These are phyloP conservation scores for Adela reaumurella DNA, from an alignment of 2,888 invertebrate species.

Conservation along the genomic window DNA sequence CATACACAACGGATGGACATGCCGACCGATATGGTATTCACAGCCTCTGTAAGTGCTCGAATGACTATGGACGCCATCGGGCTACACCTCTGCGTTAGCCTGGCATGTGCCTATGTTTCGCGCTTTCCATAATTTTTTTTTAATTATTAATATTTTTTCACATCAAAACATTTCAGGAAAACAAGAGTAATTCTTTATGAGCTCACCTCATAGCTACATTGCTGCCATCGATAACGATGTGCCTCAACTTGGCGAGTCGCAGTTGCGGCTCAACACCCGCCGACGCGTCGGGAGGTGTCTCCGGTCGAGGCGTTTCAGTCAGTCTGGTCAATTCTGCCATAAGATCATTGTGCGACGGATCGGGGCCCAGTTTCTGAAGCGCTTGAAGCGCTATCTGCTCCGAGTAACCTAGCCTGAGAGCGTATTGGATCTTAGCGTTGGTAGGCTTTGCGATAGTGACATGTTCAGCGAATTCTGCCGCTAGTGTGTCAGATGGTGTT, in stretches of 20 bases:
- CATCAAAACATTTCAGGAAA: too few species aligned
- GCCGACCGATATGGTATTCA: too few species aligned
- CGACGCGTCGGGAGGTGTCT: slow-evolving; percentile 17
- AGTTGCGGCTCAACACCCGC: slow-evolving; percentile 30
- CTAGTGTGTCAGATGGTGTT: slow-evolving; percentile 80
- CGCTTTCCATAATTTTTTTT: too few species aligned
- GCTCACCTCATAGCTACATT: slow-evolving; percentile 88
- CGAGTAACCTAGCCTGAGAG: slow-evolving; percentile 87
- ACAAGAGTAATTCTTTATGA: neutral
- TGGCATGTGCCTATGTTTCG: too few species aligned
- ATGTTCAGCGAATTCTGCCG: slow-evolving; percentile 82
- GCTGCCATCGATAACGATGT: slow-evolving; percentile 90
- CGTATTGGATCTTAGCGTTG: slow-evolving; percentile 78
- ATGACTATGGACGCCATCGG: too few species aligned
- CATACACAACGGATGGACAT: too few species aligned
- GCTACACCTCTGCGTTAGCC: too few species aligned
- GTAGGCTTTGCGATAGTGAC: slow-evolving; percentile 56
- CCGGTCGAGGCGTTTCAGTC: slow-evolving; percentile 63
- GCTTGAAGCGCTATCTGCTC: slow-evolving; percentile 82
- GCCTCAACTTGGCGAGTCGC: slow-evolving; percentile 51
- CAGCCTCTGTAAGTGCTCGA: too few species aligned
- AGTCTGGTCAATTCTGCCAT: slow-evolving; percentile 85
- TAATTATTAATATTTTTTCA: too few species aligned
- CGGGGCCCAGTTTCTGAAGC: slow-evolving; percentile 77
- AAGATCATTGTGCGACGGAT: slow-evolving; percentile 83